Evolutionary conservation across 2,113 vertebrate genomes (phyloP).

Genomic region (Pachypanchax playfairii): DNA sequence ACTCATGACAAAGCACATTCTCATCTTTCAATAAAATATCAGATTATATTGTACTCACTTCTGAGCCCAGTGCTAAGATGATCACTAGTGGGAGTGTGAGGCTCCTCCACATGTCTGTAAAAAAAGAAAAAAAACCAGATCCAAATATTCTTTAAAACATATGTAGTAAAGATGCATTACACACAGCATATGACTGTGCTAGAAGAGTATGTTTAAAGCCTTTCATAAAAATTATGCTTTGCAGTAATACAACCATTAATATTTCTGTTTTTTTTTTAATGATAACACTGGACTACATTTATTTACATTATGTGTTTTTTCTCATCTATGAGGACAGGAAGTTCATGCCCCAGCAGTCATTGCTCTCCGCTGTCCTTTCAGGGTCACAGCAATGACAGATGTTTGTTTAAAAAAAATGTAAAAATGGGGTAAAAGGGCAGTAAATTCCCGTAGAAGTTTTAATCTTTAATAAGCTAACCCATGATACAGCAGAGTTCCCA

Average conservation of each 20-base stretch:
- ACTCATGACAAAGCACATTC: not conserved
- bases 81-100: slow-evolving; percentile 52
- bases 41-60: slow-evolving; percentile 50
- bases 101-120: slow-evolving; percentile 71
- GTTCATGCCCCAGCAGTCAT: slow-evolving; percentile 43
- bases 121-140: slow-evolving; percentile 6
- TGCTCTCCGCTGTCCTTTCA: slow-evolving; percentile 32
- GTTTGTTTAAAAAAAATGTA: slow-evolving; percentile 51
- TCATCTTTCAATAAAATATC: not conserved
- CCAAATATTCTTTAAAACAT: not conserved
- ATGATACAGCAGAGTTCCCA: not conserved
- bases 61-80: slow-evolving; percentile 44
- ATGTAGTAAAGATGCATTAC: not conserved
- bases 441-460: slow-evolving; percentile 39
- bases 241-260: not conserved
- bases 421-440: slow-evolving; percentile 28
- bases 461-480: slow-evolving; percentile 17
- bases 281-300: slow-evolving; percentile 12
- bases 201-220: not conserved
- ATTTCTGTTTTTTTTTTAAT: not conserved
- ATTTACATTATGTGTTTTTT: slow-evolving; percentile 36
- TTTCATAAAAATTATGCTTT: not conserved
- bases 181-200: not conserved
- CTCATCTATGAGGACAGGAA: slow-evolving; percentile 61
- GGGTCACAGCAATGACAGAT: slow-evolving; percentile 57